A percentile compares a stretch with the other conserved stretches of the same genome.
Evolutionary conservation across 2,113 vertebrate species (phyloP).

Genomic region (Barbus barbus): DNA sequence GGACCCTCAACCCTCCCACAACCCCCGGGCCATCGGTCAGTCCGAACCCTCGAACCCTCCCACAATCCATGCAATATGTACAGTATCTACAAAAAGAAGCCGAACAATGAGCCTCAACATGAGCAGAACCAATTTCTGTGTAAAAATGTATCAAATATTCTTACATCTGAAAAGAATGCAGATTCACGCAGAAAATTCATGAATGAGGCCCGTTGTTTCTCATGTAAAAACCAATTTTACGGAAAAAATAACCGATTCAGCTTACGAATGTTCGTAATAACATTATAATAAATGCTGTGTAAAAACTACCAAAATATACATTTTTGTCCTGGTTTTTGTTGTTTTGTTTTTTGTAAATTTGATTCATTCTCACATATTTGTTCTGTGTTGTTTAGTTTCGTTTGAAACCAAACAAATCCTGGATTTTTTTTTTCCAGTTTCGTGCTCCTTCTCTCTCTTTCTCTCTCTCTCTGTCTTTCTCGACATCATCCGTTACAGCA

Average conservation of each 20-base stretch:
- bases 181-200: background rate
- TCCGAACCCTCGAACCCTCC: background rate
- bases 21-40: slow-evolving; percentile 48
- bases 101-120: background rate
- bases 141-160: background rate
- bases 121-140: background rate
- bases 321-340: slow-evolving; percentile 76
- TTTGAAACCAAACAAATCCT: background rate
- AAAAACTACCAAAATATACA: slow-evolving; percentile 92
- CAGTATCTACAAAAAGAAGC: slow-evolving; percentile 34
- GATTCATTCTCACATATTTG: slow-evolving; percentile 13
- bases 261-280: slow-evolving; percentile 57
- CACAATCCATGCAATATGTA: slow-evolving; percentile 20
- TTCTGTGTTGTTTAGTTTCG: slow-evolving; percentile 6
- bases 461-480: slow-evolving; percentile 10
- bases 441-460: background rate
- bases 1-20: background rate
- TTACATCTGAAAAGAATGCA: background rate
- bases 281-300: slow-evolving; percentile 77
- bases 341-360: slow-evolving; percentile 64
- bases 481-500: slow-evolving; percentile 30
- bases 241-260: slow-evolving; percentile 74
- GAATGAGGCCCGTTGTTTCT: background rate
- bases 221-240: slow-evolving; percentile 74
- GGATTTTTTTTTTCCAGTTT: background rate